These are phyloP conservation scores for Montipora capricornis DNA, from an alignment of 64 coral and sea anemone species.

Conservation along the genomic window DNA sequence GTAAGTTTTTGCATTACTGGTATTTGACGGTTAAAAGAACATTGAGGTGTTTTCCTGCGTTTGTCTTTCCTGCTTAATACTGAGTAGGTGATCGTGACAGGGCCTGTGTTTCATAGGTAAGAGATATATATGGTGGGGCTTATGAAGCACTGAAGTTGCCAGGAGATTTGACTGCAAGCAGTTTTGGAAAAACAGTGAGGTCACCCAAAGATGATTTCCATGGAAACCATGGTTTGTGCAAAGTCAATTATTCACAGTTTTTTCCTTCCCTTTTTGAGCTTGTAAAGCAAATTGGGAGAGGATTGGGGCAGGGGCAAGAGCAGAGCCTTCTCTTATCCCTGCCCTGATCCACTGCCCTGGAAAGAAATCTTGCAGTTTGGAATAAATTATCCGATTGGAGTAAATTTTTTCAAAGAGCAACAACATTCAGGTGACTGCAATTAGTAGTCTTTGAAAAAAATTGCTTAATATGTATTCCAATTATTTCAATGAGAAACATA, in stretches of 20 bases:
- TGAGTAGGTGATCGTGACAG: neutral
- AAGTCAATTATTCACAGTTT: neutral
- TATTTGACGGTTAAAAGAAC: neutral
- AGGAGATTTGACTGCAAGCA: constrained; percentile 91
- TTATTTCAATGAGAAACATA: too few relatives aligned
- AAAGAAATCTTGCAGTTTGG: too few relatives aligned
- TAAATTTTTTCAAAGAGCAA: too few relatives aligned
- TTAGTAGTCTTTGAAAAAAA: too few relatives aligned
- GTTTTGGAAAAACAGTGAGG: constrained; percentile 93
- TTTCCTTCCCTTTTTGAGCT: too few relatives aligned
- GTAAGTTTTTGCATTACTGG: constrained; percentile 35
- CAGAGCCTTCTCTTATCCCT: too few relatives aligned
- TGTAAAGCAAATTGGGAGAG: too few relatives aligned
- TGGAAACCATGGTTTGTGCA: constrained; percentile 34
- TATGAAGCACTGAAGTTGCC: constrained; percentile 84
- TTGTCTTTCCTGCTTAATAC: neutral
- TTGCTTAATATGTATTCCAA: too few relatives aligned
- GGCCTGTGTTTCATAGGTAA: constrained; percentile 63
- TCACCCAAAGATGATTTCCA: constrained; percentile 69
- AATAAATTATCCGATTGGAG: too few relatives aligned
- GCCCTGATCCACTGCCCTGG: too few relatives aligned
- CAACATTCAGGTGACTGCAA: too few relatives aligned
- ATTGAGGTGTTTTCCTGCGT: neutral
- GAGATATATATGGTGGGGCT: constrained; percentile 97
- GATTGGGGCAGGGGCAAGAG: too few relatives aligned